Percentiles rank a stretch among this genome's conserved stretches.
Evolutionary conservation across 2,888 invertebrate species (phyloP).

Genomic region (Brachyptera risi): DNA sequence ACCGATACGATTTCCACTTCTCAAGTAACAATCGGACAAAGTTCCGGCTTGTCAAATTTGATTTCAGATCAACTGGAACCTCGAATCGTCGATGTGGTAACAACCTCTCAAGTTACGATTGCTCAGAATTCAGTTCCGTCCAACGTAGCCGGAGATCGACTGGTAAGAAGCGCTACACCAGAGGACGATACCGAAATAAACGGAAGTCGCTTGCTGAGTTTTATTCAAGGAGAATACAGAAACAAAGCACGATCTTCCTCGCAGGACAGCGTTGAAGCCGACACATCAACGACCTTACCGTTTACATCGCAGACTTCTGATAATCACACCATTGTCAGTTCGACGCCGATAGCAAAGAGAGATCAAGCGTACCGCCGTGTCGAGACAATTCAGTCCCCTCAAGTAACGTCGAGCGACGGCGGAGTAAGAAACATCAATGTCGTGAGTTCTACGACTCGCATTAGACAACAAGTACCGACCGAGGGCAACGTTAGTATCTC

Average conservation of each 20-base stretch:
- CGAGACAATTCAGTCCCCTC: conserved; percentile 26
- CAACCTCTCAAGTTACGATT: conserved; percentile 1
- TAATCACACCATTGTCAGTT: conserved; percentile 19
- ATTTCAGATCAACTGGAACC: too few relatives aligned
- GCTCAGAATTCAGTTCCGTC: neutral
- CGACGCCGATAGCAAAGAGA: conserved; percentile 26
- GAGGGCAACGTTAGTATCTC: neutral
- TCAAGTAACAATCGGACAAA: neutral
- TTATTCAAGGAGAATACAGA: neutral
- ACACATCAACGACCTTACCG: neutral
- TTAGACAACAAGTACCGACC: neutral
- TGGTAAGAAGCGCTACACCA: neutral
- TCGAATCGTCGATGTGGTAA: neutral
- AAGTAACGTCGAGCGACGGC: conserved; percentile 26
- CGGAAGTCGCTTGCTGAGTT: conserved; percentile 4
- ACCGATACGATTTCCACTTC: neutral
- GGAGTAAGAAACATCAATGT: conserved; percentile 22
- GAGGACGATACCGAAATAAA: neutral
- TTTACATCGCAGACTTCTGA: neutral
- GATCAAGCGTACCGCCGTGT: neutral
- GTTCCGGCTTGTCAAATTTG: too few relatives aligned
- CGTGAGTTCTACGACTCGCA: conserved; percentile 23
- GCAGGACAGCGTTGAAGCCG: neutral
- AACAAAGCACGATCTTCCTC: neutral
- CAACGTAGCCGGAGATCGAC: neutral